Conservation (phyloP, 2,888 invertebrate genomes). For the Tetranychus piercei region DNA sequence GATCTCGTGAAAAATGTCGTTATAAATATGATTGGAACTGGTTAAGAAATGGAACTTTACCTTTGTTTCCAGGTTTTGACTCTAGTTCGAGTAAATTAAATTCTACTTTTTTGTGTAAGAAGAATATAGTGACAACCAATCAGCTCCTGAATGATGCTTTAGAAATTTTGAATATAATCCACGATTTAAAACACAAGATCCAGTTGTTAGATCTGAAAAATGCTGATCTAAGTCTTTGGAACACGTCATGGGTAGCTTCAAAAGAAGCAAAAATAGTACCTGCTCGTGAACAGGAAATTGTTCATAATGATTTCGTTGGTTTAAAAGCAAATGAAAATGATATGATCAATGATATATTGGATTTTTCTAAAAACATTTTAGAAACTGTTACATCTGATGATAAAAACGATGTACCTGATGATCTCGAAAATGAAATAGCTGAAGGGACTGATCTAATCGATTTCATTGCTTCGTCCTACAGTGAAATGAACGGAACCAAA, state of each 20-base stretch:
- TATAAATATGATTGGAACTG: conserved; percentile 15
- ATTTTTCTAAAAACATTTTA: conserved; percentile 7
- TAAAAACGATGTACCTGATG: conserved; percentile 14
- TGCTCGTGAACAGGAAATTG: not conserved
- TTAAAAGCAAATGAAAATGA: conserved; percentile 7
- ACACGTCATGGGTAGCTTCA: not conserved
- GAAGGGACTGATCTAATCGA: conserved; percentile 12
- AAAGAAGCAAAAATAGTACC: conserved; percentile 11
- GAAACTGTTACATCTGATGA: conserved; percentile 6
- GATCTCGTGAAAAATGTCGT: conserved; percentile 13
- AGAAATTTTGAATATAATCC: conserved; percentile 9
- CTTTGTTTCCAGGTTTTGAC: not conserved
- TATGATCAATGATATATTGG: conserved; percentile 14
- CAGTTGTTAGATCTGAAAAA: not conserved
- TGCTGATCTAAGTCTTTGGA: conserved; percentile 2
- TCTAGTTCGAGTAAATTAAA: not conserved
- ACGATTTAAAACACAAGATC: conserved; percentile 1
- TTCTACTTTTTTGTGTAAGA: not conserved
- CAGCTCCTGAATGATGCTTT: conserved; percentile 1
- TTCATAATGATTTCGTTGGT: not conserved
- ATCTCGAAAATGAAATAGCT: conserved; percentile 7
- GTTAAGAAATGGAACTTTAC: conserved; percentile 15
- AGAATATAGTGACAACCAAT: conserved; percentile 10
- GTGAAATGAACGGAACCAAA: conserved; percentile 4
- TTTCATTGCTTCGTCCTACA: conserved; percentile 10